These are phyloP conservation scores for Leucoraja ocellata DNA, from an alignment of 2,797 vertebrate species.

Conservation along the genomic window DNA sequence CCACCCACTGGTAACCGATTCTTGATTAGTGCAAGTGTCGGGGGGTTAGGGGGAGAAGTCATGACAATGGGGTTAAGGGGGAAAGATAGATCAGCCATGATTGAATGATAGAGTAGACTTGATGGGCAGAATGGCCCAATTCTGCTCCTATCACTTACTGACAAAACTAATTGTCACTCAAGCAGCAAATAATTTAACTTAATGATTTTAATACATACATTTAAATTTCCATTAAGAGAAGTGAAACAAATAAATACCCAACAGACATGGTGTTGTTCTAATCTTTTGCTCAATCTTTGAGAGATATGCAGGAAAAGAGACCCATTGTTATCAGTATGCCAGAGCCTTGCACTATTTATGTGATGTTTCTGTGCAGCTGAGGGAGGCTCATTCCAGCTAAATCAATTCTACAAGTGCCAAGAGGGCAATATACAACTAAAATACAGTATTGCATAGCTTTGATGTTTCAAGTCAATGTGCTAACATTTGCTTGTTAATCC, in stretches of 20 bases:
- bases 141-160: too few relatives aligned
- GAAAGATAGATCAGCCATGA: too few relatives aligned
- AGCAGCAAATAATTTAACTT: background rate
- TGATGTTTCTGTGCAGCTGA: background rate
- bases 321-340: background rate
- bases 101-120: too few relatives aligned
- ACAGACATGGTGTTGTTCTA: background rate
- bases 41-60: too few relatives aligned
- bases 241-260: background rate
- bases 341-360: background rate
- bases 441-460: background rate
- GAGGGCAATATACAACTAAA: background rate
- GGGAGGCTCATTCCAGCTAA: background rate
- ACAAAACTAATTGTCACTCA: background rate
- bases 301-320: background rate
- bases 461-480: background rate
- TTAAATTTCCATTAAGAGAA: background rate
- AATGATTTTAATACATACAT: background rate
- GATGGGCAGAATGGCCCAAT: too few relatives aligned
- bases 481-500: background rate
- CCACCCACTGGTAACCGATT: too few relatives aligned
- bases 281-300: background rate
- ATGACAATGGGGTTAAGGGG: too few relatives aligned
- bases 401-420: background rate
- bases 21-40: too few relatives aligned